Conservation (phyloP, 2,888 invertebrate genomes). For the Nomada flava region DNA sequence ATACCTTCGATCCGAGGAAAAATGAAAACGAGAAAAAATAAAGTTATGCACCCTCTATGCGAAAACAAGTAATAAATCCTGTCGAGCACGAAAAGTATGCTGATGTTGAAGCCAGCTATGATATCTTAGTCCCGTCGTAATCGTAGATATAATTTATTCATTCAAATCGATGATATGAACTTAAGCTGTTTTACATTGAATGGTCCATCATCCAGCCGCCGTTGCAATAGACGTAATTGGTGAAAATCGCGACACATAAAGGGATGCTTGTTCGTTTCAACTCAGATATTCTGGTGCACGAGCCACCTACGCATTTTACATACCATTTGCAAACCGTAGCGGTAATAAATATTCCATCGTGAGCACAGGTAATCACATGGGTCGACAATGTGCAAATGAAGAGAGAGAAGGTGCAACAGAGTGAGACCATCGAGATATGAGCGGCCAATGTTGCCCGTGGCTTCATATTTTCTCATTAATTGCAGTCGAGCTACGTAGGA, state of each 20-base stretch:
- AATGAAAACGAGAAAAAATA: neutral
- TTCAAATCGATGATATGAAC: slow-evolving; percentile 17
- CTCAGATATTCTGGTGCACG: slow-evolving; percentile 8
- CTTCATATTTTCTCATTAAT: slow-evolving; percentile 56
- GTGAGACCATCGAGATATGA: slow-evolving; percentile 20
- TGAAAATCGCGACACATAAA: slow-evolving; percentile 22
- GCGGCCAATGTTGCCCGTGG: neutral
- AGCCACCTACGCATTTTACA: slow-evolving; percentile 54
- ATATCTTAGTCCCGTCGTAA: neutral
- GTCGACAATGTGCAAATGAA: slow-evolving; percentile 58
- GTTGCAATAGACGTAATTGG: slow-evolving; percentile 28
- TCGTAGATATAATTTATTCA: too few relatives aligned
- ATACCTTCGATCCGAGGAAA: neutral
- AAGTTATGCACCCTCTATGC: neutral
- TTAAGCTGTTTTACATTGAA: neutral
- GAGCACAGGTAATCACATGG: slow-evolving; percentile 59
- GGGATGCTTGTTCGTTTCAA: slow-evolving; percentile 22
- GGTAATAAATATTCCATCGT: slow-evolving; percentile 71
- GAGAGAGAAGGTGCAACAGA: slow-evolving; percentile 15
- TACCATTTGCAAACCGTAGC: slow-evolving; percentile 62
- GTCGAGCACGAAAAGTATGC: too few relatives aligned
- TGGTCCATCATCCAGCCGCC: slow-evolving; percentile 19
- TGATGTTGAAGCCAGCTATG: neutral
- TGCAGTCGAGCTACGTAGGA: slow-evolving; percentile 3
- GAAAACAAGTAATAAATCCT: neutral